A percentile compares a stretch with the other conserved stretches of the same genome.
Evolutionary conservation across 2,888 invertebrate species (phyloP).

Genomic region (Muschampia plurimacula): DNA sequence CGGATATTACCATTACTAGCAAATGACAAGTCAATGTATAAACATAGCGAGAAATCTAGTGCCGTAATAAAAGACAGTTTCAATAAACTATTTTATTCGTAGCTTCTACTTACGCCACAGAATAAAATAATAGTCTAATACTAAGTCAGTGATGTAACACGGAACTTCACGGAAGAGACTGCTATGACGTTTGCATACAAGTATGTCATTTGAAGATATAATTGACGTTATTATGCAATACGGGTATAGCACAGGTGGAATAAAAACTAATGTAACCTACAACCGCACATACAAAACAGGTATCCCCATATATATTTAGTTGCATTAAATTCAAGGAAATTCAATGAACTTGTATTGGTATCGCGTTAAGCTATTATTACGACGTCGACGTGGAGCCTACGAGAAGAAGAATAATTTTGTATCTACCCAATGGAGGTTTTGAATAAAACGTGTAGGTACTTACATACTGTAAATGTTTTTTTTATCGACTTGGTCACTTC

Average conservation of each 20-base stretch:
- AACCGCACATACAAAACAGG: conserved; percentile 56
- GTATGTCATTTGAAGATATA: conserved; percentile 31
- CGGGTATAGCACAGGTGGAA: conserved; percentile 52
- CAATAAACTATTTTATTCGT: too few relatives aligned
- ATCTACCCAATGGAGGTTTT: not conserved
- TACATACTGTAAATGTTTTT: too few relatives aligned
- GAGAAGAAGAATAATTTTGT: conserved; percentile 23
- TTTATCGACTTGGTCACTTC: too few relatives aligned
- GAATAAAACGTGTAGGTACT: too few relatives aligned
- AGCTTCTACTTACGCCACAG: too few relatives aligned
- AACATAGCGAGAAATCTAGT: too few relatives aligned
- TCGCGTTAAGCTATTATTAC: conserved; percentile 19
- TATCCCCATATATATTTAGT: conserved; percentile 45
- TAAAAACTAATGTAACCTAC: conserved; percentile 55
- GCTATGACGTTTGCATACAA: conserved; percentile 29
- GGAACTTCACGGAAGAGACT: conserved; percentile 12
- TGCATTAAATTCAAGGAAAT: conserved; percentile 66
- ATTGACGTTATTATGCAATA: conserved; percentile 56
- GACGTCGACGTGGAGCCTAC: conserved; percentile 11
- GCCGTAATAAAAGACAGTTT: too few relatives aligned
- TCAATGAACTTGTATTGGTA: conserved; percentile 55
- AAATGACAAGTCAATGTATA: too few relatives aligned
- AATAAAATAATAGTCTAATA: not conserved
- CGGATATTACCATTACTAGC: too few relatives aligned
- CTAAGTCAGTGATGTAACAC: conserved; percentile 23